A percentile compares a stretch with the other conserved stretches of the same genome.
Evolutionary conservation across 2,888 invertebrate genomes (phyloP).

Genomic region (Pristionchus mayeri): DNA sequence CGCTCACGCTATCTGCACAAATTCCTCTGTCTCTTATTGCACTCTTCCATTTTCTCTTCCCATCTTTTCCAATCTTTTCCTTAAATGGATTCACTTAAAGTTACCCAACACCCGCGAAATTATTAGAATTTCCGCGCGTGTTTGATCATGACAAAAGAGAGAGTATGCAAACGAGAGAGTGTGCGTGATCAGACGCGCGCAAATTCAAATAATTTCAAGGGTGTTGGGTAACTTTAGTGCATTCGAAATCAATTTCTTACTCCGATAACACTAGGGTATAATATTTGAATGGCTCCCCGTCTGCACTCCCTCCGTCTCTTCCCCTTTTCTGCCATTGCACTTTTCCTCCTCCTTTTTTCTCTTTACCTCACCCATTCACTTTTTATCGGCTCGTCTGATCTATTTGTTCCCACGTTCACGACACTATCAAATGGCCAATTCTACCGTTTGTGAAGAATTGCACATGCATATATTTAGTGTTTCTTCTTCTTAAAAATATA

Average conservation of each 20-base stretch:
- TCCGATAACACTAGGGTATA: too few species aligned
- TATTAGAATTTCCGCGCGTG: too few species aligned
- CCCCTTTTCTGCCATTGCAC: neutral
- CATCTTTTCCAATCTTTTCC: neutral
- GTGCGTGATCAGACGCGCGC: too few species aligned
- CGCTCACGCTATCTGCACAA: conserved; percentile 45
- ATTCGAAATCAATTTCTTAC: too few species aligned
- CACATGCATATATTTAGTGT: neutral
- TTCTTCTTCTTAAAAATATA: conserved; percentile 4
- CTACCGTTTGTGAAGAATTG: too few species aligned
- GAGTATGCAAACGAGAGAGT: too few species aligned
- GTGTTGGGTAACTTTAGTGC: too few species aligned
- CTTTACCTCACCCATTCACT: conserved; percentile 20
- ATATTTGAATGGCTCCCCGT: too few species aligned
- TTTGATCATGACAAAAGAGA: too few species aligned
- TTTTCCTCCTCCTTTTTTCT: conserved; percentile 15
- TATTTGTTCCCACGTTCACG: conserved; percentile 5
- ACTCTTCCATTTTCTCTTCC: neutral
- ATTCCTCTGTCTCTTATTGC: neutral
- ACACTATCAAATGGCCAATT: conserved; percentile 22
- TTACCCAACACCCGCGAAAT: too few species aligned
- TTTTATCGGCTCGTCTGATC: conserved; percentile 29
- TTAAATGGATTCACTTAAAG: too few species aligned
- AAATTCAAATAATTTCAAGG: too few species aligned
- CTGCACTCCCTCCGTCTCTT: neutral